These are phyloP conservation scores for Lasioglossum baleicum DNA, from an alignment of 1,140 invertebrate genomes.

Conservation along the genomic window DNA sequence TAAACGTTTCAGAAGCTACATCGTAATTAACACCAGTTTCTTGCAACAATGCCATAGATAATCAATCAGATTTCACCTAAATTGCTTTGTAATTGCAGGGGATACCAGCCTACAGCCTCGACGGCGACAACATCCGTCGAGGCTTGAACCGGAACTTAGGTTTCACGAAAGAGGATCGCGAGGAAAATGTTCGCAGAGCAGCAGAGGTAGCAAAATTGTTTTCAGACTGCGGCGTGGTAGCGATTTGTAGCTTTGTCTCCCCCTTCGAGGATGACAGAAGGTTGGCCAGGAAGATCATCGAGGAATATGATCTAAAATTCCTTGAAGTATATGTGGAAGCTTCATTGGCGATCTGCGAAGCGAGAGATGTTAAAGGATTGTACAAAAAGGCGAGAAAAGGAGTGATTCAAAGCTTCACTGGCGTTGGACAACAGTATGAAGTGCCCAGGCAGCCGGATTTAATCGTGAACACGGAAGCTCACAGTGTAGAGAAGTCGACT, in stretches of 20 bases:
- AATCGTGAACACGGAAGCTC: conserved; percentile 90
- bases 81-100: conserved; percentile 43
- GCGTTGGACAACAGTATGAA: conserved; percentile 96
- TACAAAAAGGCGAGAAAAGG: conserved; percentile 98
- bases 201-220: conserved; percentile 98
- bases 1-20: no score
- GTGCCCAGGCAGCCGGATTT: conserved; percentile 92
- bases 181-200: conserved; percentile 97
- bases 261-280: conserved; percentile 95
- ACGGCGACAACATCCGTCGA: conserved; percentile 97
- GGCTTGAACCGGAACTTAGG: conserved; percentile 97
- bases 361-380: conserved; percentile 96
- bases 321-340: conserved; percentile 98
- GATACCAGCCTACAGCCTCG: conserved; percentile 92
- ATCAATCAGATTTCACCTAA: no score
- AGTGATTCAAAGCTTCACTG: conserved; percentile 96
- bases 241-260: conserved; percentile 97
- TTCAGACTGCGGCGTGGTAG: conserved; percentile 96
- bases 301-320: conserved; percentile 91
- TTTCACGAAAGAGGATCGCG: conserved; percentile 94
- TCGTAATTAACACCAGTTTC: no score
- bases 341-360: conserved; percentile 94
- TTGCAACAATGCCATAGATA: no score
- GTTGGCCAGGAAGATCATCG: conserved; percentile 92
- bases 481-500: conserved; percentile 89